Conservation (phyloP, 2,888 invertebrate genomes). For the Noctua fimbriata region DNA sequence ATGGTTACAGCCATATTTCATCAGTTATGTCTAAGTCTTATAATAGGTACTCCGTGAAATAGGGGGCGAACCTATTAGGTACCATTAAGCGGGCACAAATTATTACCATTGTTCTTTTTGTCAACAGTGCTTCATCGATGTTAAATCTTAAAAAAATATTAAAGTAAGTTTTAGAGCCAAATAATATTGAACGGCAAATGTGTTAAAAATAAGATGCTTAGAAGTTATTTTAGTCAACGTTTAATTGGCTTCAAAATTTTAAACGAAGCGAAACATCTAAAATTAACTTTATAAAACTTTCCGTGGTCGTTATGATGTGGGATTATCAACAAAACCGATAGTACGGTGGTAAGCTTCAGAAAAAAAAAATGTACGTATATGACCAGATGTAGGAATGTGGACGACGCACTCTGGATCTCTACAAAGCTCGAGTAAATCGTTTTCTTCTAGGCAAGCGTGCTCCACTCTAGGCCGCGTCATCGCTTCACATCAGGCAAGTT, state of each 20-base stretch:
- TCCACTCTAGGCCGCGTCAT: too few relatives aligned
- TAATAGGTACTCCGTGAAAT: background rate
- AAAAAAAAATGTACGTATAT: background rate
- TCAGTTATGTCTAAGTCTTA: background rate
- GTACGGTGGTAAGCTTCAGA: background rate
- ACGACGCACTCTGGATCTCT: too few relatives aligned
- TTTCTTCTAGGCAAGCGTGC: too few relatives aligned
- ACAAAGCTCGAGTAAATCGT: too few relatives aligned
- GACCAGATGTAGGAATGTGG: too few relatives aligned
- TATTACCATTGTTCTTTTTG: background rate
- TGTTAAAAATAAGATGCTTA: background rate
- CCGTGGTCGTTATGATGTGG: constrained; percentile 35
- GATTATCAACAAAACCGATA: constrained; percentile 29
- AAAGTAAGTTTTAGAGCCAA: background rate
- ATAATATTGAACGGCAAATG: background rate
- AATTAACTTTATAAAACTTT: constrained; percentile 28
- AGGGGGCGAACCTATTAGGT: background rate
- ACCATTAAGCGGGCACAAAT: background rate
- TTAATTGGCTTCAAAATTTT: constrained; percentile 24
- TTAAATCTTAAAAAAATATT: background rate
- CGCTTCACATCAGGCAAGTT: too few relatives aligned
- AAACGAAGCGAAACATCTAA: background rate
- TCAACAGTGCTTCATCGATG: background rate
- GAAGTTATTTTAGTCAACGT: background rate
- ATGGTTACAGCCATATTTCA: background rate